A percentile compares a stretch with the other conserved stretches of the same genome.
Conservation (phyloP, 2,797 vertebrate species). For the Denticeps clupeoides region DNA sequence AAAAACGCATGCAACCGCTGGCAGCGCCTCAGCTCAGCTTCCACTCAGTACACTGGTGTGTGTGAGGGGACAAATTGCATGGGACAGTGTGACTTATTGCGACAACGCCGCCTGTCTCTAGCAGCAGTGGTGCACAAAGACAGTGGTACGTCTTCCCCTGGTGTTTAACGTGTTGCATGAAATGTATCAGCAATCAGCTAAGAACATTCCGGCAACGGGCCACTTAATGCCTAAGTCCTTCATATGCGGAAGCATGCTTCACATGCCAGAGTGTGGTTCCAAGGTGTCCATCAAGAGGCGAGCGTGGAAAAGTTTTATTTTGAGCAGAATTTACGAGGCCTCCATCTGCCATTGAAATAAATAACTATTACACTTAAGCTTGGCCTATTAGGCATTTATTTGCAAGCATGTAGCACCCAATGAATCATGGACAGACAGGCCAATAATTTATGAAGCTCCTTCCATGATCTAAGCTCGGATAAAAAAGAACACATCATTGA, state of each 20-base stretch:
- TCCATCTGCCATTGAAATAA: constrained; percentile 49
- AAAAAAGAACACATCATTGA: neutral
- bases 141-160: too few relatives aligned
- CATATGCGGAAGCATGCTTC: constrained; percentile 44
- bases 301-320: constrained; percentile 58
- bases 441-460: constrained; percentile 29
- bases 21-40: constrained; percentile 1
- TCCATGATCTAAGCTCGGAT: constrained; percentile 10
- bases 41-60: neutral
- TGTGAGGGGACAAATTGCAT: too few relatives aligned
- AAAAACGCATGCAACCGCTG: neutral
- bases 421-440: constrained; percentile 49
- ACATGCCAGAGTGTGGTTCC: constrained; percentile 45
- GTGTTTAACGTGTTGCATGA: too few relatives aligned
- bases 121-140: too few relatives aligned
- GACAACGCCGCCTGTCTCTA: too few relatives aligned
- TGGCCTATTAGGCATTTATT: constrained; percentile 58
- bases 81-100: too few relatives aligned
- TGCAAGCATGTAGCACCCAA: constrained; percentile 61
- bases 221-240: too few relatives aligned
- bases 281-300: constrained; percentile 46
- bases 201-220: too few relatives aligned
- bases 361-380: constrained; percentile 60
- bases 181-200: too few relatives aligned
- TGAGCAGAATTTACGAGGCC: constrained; percentile 61